Percentiles rank a stretch among this genome's conserved stretches.
Conservation (phyloP, 2,113 vertebrate genomes). For the Bombycilla garrulus region DNA sequence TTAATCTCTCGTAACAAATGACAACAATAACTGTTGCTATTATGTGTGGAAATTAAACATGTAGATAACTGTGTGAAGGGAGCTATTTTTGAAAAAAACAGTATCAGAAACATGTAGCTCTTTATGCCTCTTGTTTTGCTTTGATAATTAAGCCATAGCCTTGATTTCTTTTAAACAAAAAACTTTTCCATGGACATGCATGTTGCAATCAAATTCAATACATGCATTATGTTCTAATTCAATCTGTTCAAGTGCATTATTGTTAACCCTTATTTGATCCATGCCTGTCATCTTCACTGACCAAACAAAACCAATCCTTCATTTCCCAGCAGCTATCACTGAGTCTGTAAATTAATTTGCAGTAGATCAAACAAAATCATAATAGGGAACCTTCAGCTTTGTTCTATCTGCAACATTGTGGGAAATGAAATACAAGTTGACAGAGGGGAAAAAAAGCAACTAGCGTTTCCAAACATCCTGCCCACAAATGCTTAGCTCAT, state of each 20-base stretch:
- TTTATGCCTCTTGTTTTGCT: constrained; percentile 74
- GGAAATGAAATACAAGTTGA: constrained; percentile 25
- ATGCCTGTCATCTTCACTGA: constrained; percentile 62
- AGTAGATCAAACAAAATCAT: constrained; percentile 52
- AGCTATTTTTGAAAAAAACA: constrained; percentile 70
- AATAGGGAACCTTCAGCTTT: constrained; percentile 31
- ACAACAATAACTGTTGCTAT: constrained; percentile 76
- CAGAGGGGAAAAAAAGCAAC: not conserved
- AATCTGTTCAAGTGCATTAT: constrained; percentile 68
- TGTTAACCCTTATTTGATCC: constrained; percentile 75
- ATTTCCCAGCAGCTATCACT: constrained; percentile 55
- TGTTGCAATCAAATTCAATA: constrained; percentile 75
- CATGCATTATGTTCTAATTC: constrained; percentile 72
- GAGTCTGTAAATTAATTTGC: constrained; percentile 53
- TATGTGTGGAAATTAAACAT: constrained; percentile 78
- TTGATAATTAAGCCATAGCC: constrained; percentile 79
- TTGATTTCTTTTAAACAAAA: constrained; percentile 72
- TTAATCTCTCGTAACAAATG: constrained; percentile 77
- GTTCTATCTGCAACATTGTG: constrained; percentile 12
- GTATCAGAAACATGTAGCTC: constrained; percentile 66
- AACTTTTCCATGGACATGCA: constrained; percentile 60
- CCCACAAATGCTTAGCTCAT: not conserved
- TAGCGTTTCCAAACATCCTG: not conserved
- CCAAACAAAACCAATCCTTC: constrained; percentile 53
- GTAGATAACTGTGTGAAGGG: constrained; percentile 73